Evolutionary conservation across 2,113 vertebrate genomes (phyloP), one percentile per base, ranked within the genome.

Genomic region (Rhadina sibilatrix): DNA sequence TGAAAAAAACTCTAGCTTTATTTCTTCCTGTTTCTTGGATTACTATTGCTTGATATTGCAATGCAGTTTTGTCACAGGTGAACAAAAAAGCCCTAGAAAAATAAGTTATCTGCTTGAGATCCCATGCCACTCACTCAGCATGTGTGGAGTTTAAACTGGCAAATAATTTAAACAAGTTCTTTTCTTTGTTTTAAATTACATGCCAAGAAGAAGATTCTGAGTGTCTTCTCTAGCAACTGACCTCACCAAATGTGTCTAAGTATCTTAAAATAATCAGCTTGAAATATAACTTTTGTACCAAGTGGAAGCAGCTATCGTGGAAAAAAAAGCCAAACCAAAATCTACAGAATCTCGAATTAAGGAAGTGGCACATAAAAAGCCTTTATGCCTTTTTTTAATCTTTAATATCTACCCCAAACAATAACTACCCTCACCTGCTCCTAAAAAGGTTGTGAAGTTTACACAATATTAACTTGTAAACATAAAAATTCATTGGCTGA

Each of bases 21-120:
- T 78, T 94, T 97, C 87, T 91, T 87, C 44, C 94, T 90, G 81
- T 90, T 72, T 87, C 81, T 97, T 94, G 84, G 35, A 94, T 94
- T 89, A 66, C 76, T 91, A 71, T 86, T 92, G 79, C 87, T 90
- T 78, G 66, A 52, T 92, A 89, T 94, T 86, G 86, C 79, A 95
- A 85, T 77, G 92, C 79, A 19, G 4, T 80, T 90, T 86, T 83
- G 90, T 52, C 91, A 91, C 85, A 96, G 60, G 71, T 91, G 53
- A 97, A 80, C 63, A 90, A 80, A 92, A 93, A 95, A 61, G 23
- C 65, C 70, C 93, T 89, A 92, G 60, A 93, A 93, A 90, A 94
- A 71, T 57, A 66, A 87, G 63, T 95, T 89, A 95, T 44, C 66
- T 82, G 79, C 69, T 92, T 91, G 76, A 91, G 82, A 87, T 95